Evolutionary conservation across 2,888 invertebrate genomes (phyloP).

Genomic region (Drosophila neonasuta): DNA sequence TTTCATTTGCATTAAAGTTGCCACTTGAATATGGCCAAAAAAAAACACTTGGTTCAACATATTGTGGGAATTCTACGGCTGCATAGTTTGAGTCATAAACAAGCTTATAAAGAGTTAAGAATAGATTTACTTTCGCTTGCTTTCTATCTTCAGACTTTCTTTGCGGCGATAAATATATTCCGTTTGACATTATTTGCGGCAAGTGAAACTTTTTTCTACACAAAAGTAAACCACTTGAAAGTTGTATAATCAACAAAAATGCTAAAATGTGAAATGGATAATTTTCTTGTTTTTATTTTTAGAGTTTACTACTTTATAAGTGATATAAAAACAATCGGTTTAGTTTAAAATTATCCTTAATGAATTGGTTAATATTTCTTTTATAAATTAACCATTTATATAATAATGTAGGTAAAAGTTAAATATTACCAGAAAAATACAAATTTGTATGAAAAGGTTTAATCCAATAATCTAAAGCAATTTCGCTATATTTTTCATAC

Average conservation of each 20-base stretch:
- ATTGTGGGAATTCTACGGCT: constrained; percentile 20
- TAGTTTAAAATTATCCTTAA: too few relatives aligned
- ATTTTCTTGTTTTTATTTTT: neutral
- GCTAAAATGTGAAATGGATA: neutral
- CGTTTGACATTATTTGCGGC: neutral
- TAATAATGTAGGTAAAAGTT: too few relatives aligned
- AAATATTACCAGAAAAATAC: too few relatives aligned
- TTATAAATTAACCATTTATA: too few relatives aligned
- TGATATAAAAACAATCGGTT: too few relatives aligned
- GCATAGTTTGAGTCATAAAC: constrained; percentile 10
- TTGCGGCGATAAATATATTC: constrained; percentile 14
- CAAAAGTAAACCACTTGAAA: neutral
- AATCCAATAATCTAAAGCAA: too few relatives aligned
- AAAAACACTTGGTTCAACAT: constrained; percentile 42
- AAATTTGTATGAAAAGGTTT: too few relatives aligned
- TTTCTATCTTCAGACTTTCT: neutral
- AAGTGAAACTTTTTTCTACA: neutral
- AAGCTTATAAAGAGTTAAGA: constrained; percentile 37
- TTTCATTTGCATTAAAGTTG: constrained; percentile 69
- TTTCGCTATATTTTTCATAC: too few relatives aligned
- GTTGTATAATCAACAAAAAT: neutral
- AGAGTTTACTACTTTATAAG: too few relatives aligned
- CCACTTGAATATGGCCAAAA: constrained; percentile 37
- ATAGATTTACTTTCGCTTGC: constrained; percentile 18
- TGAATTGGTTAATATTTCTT: too few relatives aligned